Evolutionary conservation across 2,113 vertebrate species (phyloP), one percentile per base, ranked within the genome.

Genomic region (Prunella himalayana): DNA sequence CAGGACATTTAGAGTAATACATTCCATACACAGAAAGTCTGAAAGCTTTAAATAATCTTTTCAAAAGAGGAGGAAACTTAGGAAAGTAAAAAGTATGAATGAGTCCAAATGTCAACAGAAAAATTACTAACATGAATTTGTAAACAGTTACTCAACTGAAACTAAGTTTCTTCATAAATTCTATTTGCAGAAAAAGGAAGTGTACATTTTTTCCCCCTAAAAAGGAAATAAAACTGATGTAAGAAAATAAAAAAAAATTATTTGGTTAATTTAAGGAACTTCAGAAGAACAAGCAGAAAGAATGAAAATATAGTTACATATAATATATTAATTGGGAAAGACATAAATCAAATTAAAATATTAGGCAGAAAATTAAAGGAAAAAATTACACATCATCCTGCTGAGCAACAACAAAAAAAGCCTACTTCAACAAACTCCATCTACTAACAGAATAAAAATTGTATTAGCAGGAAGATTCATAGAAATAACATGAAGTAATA

Each of bases 121-220:
- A 75, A 59, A 66, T 25, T 31, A 47, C 21, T 57, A 69, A 31
- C 0, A 3, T 25, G 23, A 53, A 63, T 78, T 59, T 70, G 30
- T 69, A 84, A 73, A 33, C 6, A 86, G 24, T 42, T 45, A 50
- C 35, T 76, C 13, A 81, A 56, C 15, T 69, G 50, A 65, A 84
- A 47, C 8, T 9, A 24, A 63, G 12, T 30, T 77, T 77, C 22
- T 60, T 61, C 54, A 73, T 47, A 53, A 65, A 73, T 41, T 69
- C 37, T 70, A 37, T 71, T 54, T 49, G 16, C 8, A 83, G 86
- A 16, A 91, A 90, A 83, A 64, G 8, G n/a, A 88, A 91, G 23
- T 0, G 0, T 18, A 63, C 4, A 37, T n/a, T 35, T 39, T 20
- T 1, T 0, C 4, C 8, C 30, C 6, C 3, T 1, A 20, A 19